Percentiles rank a stretch among this genome's conserved stretches.
These are phyloP conservation scores for Brachionus manjavacas DNA, from an alignment of 1,140 invertebrate genomes.

Conservation along the genomic window DNA sequence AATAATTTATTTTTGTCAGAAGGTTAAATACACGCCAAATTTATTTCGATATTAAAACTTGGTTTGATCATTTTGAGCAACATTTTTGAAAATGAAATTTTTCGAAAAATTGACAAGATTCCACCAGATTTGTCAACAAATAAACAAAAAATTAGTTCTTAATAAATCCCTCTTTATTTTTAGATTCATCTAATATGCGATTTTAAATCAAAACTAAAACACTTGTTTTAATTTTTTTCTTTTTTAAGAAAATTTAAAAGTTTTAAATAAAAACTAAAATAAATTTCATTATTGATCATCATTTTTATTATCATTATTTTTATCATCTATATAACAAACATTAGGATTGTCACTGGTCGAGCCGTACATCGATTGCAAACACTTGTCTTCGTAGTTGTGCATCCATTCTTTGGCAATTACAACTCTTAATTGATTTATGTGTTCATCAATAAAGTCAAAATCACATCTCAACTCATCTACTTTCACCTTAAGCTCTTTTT, in stretches of 20 bases:
- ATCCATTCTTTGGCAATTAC: constrained; percentile 23
- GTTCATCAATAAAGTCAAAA: constrained; percentile 31
- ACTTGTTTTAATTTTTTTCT: too few species aligned
- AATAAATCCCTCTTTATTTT: too few species aligned
- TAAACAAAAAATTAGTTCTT: too few species aligned
- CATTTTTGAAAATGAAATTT: too few species aligned
- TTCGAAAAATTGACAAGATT: too few species aligned
- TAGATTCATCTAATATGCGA: too few species aligned
- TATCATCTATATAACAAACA: constrained; percentile 14
- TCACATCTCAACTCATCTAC: not conserved
- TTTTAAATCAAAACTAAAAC: too few species aligned
- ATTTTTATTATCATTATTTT: not conserved
- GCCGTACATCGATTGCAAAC: not conserved
- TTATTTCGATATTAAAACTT: too few species aligned
- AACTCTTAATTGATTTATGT: not conserved
- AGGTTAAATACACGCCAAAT: too few species aligned
- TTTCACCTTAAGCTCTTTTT: constrained; percentile 23
- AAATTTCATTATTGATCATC: not conserved
- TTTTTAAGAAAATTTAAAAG: not conserved
- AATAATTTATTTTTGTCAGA: too few species aligned
- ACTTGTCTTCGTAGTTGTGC: constrained; percentile 30
- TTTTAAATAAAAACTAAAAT: not conserved
- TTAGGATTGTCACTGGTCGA: not conserved
- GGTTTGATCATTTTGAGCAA: too few species aligned
- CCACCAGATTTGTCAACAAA: too few species aligned